Conservation (phyloP, 2,797 vertebrate species). For the Halcyon chelicuti region DNA sequence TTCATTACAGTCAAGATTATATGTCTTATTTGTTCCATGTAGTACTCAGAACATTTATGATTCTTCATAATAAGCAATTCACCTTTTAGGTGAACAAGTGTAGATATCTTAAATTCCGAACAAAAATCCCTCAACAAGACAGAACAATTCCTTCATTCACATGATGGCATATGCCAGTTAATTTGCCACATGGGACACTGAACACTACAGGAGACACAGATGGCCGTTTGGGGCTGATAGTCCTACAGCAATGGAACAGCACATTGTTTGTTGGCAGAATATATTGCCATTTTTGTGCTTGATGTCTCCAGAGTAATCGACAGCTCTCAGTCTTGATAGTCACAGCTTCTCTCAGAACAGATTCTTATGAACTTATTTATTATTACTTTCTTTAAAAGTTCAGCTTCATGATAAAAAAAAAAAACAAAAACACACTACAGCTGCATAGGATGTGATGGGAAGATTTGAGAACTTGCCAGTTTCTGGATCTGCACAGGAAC, state of each 20-base stretch:
- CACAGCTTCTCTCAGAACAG: background rate
- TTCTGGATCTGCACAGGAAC: background rate
- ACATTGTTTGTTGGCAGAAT: constrained; percentile 57
- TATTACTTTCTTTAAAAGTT: background rate
- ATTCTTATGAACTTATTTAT: background rate
- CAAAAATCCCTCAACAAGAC: background rate
- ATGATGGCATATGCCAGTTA: constrained; percentile 32
- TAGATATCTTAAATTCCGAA: background rate
- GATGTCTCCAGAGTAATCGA: background rate
- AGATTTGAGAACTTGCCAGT: background rate
- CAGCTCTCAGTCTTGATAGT: background rate
- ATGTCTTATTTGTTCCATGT: background rate
- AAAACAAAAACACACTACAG: background rate
- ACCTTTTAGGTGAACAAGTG: background rate
- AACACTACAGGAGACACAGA: constrained; percentile 56
- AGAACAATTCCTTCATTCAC: constrained; percentile 45
- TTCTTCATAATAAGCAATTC: background rate
- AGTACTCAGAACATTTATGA: background rate
- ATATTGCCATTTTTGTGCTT: constrained; percentile 26
- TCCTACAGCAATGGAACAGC: constrained; percentile 23
- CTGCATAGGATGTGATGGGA: background rate
- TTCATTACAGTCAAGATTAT: background rate
- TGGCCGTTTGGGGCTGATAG: constrained; percentile 48
- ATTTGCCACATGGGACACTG: constrained; percentile 43
- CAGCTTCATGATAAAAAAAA: background rate